phyloP scores from a whole-genome alignment of 2,888 invertebrate species.

The Petrophora chlorosata region DNA sequence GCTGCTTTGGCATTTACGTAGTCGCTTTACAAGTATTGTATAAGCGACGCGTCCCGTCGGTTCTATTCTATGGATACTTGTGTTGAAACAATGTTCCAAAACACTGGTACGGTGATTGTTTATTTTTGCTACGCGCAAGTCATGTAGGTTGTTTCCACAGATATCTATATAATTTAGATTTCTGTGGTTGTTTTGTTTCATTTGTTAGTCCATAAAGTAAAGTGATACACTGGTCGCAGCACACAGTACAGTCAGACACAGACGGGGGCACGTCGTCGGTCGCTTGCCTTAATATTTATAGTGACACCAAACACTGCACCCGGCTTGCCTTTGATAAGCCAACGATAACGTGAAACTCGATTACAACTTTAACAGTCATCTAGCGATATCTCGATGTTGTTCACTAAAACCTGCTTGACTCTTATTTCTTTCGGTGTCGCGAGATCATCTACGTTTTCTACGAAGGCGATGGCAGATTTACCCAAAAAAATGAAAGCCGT shows the following conservation, averaged over 20 bases:
- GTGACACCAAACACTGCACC: too few relatives aligned
- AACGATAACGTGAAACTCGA: constrained; percentile 17
- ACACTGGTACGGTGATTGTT: not conserved
- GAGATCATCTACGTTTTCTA: constrained; percentile 19
- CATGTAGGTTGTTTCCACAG: not conserved
- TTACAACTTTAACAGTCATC: constrained; percentile 16
- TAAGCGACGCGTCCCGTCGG: too few relatives aligned
- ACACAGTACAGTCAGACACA: too few relatives aligned
- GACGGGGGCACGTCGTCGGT: not conserved
- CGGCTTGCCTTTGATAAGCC: constrained; percentile 10
- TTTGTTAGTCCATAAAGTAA: too few relatives aligned
- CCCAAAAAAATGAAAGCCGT: constrained; percentile 73
- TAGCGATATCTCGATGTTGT: constrained; percentile 12
- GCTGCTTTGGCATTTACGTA: too few relatives aligned
- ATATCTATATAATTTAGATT: too few relatives aligned
- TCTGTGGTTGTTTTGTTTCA: too few relatives aligned
- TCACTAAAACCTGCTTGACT: constrained; percentile 21
- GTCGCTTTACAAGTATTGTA: too few relatives aligned
- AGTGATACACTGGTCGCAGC: too few relatives aligned
- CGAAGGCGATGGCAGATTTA: constrained; percentile 42
- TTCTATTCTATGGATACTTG: too few relatives aligned
- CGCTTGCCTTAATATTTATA: too few relatives aligned
- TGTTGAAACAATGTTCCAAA: too few relatives aligned
- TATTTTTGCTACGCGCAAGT: not conserved
- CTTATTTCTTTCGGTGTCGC: constrained; percentile 12